These are phyloP conservation scores for Mus minutoides DNA, from an alignment of 2,797 vertebrate species.

Conservation along the genomic window DNA sequence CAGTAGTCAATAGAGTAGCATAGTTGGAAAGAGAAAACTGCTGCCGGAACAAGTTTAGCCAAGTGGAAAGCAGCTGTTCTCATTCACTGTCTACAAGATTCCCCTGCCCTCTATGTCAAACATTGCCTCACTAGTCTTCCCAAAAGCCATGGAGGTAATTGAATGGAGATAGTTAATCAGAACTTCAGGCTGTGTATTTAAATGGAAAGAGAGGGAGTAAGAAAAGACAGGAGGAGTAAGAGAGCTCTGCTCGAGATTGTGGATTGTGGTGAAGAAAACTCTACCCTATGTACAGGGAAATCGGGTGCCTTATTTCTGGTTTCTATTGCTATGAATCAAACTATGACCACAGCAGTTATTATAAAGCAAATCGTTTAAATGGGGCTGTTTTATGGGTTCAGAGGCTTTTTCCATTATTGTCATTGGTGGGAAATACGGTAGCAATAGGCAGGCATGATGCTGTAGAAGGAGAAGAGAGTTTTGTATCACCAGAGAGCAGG, in stretches of 20 bases:
- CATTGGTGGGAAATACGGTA: background rate
- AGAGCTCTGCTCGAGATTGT: background rate
- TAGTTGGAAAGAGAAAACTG: background rate
- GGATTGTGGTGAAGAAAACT: background rate
- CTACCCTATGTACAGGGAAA: background rate
- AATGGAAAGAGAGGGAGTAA: background rate
- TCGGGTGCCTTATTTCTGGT: background rate
- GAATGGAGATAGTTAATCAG: constrained; percentile 36
- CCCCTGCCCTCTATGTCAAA: constrained; percentile 27
- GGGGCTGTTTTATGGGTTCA: too few species aligned
- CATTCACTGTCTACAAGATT: background rate
- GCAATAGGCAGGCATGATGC: background rate
- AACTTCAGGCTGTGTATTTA: background rate
- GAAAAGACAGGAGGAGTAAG: background rate
- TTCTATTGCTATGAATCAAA: too few species aligned
- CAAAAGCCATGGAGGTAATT: background rate
- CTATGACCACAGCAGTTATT: background rate
- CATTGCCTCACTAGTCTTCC: background rate
- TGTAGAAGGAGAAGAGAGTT: background rate
- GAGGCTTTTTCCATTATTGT: background rate
- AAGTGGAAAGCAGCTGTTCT: constrained; percentile 8
- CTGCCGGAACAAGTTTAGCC: background rate
- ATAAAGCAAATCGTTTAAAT: background rate
- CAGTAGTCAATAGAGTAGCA: background rate
- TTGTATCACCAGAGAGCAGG: background rate